Base-by-base conservation (phyloP, 2,797 vertebrate species). In the Parambassis ranga region DNA sequence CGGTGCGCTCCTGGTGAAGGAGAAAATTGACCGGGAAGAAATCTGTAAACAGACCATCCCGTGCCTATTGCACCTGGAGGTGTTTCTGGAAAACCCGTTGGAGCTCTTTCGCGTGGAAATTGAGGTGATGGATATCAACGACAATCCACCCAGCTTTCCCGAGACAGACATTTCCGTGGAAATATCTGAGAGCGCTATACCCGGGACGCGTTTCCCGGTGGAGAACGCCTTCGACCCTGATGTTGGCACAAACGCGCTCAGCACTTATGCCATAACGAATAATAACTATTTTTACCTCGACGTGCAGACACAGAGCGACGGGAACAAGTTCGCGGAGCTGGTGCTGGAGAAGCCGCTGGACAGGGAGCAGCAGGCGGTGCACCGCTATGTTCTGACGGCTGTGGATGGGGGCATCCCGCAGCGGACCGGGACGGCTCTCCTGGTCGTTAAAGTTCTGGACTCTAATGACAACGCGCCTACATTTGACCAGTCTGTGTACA, bases 161-260 rank as follows among this genome's bases (percentile, higher is more conserved):
- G 96, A 96, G 86, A 93, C 95, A 1, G 97, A 98, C 88, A 94
- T 98, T 64, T 95, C 94, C 0, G 96, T 99, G 90, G 97, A 99
- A 88, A 98, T 98, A 86, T 96, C 96, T 0, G 97, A 99, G 89
- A 98, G 97, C 82, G 97, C 97, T 55, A 95, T 95, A 10, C 96
- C 96, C n/a, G 96, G 97, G 38, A 98, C 97, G 50, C 96, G 97
- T 53, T 97, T 99, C 90, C 96, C 96, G 2, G 89, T 99, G 87
- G 97, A 99, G 83, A 98, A 95, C 84, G 97, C 97, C 31, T 96
- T 96, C 88, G 97, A 99, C 87, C 96, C 96, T 1, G 97, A 99
- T 88, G 97, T 98, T 85, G 97, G 97, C 85, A 95, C 94, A 10
- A 99, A 99, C 87, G 94, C 96, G 22, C 92, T 99, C 80, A 93